phyloP scores from a whole-genome alignment of 2,113 vertebrate species.

The Epinephelus cyanopodus region DNA sequence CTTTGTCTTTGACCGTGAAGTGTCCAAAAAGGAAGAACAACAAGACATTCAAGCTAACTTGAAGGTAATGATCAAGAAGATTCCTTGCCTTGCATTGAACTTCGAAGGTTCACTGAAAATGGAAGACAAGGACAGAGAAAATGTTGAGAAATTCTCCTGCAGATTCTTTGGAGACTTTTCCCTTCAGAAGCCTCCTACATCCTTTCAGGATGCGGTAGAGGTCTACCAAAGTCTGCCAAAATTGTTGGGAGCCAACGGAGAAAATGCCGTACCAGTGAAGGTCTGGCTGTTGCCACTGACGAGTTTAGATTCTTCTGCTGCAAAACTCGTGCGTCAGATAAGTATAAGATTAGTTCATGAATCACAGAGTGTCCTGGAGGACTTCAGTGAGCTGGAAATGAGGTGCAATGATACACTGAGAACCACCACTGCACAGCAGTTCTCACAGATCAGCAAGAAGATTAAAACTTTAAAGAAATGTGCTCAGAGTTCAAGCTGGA shows the following conservation, averaged over 20 bases:
- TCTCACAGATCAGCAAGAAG: conserved; percentile 62
- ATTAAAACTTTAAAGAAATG: conserved; percentile 36
- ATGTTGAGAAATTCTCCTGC: conserved; percentile 63
- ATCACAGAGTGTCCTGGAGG: conserved; percentile 24
- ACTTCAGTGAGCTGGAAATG: conserved; percentile 38
- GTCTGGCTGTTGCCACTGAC: no score
- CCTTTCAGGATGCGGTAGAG: conserved; percentile 69
- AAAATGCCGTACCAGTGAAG: no score
- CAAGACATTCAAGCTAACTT: conserved; percentile 58
- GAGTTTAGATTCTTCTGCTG: conserved; percentile 39
- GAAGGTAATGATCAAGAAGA: conserved; percentile 16
- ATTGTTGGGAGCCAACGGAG: conserved; percentile 10
- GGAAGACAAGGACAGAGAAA: background rate
- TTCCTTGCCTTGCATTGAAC: background rate
- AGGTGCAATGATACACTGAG: conserved; percentile 64
- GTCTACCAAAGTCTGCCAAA: conserved; percentile 69
- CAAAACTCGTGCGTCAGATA: conserved; percentile 66
- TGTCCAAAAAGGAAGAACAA: conserved; percentile 49
- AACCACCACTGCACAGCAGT: conserved; percentile 18
- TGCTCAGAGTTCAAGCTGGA: conserved; percentile 40
- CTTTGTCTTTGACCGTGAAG: conserved; percentile 63
- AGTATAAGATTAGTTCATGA: conserved; percentile 18
- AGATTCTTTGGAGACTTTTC: conserved; percentile 75
- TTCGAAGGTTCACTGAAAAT: background rate
- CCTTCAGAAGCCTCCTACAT: conserved; percentile 34